Evolutionary conservation across 2,888 invertebrate species (phyloP).

Genomic region (Amphipyra berbera): DNA sequence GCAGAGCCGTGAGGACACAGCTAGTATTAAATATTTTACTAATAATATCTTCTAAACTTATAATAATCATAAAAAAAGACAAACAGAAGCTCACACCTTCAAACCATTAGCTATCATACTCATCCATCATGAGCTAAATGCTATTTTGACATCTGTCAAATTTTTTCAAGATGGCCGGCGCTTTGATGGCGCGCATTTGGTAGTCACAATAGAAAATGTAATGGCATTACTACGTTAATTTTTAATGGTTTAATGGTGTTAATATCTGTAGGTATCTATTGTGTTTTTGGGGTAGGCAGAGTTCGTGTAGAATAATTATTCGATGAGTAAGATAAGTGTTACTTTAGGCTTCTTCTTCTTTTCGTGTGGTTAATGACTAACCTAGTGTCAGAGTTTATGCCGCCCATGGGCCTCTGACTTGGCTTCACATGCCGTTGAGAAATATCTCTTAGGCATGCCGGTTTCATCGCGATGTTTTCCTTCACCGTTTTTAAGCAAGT

Average conservation of each 20-base stretch:
- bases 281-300: neutral
- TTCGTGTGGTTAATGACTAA: too few species aligned
- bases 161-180: constrained; percentile 61
- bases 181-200: constrained; percentile 54
- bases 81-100: constrained; percentile 33
- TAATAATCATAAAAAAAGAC: constrained; percentile 19
- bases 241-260: constrained; percentile 37
- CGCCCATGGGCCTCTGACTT: too few species aligned
- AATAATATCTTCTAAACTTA: neutral
- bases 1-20: too few species aligned
- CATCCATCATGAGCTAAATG: constrained; percentile 64
- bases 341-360: too few species aligned
- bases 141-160: constrained; percentile 88
- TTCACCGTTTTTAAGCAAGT: too few species aligned
- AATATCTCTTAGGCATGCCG: too few species aligned
- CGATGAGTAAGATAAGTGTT: neutral
- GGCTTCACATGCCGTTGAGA: too few species aligned
- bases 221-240: constrained; percentile 27
- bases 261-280: constrained; percentile 4
- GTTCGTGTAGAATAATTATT: neutral
- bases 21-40: neutral
- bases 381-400: too few species aligned
- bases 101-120: constrained; percentile 37
- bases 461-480: too few species aligned
- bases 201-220: constrained; percentile 31